phyloP scores from a whole-genome alignment of 2,113 vertebrate species.

The Rana temporaria region DNA sequence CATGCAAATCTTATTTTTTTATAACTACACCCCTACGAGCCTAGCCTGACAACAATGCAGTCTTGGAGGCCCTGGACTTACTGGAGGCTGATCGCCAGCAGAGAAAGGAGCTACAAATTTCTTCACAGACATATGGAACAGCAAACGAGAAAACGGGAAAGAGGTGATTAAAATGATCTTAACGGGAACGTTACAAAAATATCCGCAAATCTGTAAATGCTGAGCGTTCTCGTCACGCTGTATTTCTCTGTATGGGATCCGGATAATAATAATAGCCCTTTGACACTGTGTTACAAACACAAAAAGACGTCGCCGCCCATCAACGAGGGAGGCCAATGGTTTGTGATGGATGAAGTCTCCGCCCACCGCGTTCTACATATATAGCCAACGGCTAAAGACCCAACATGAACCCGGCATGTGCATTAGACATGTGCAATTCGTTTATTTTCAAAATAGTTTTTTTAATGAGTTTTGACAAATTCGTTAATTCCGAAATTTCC shows the following conservation, averaged over 20 bases:
- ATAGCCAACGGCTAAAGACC: neutral
- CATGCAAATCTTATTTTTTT: too few relatives aligned
- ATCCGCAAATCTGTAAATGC: too few relatives aligned
- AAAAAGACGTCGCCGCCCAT: neutral
- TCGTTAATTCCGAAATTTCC: too few relatives aligned
- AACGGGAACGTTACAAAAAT: too few relatives aligned
- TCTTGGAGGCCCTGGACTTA: neutral
- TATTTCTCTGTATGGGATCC: neutral
- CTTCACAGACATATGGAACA: neutral
- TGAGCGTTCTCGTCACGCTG: neutral
- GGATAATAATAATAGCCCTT: conserved; percentile 32
- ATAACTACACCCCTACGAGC: too few relatives aligned
- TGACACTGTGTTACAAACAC: conserved; percentile 14
- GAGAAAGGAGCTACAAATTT: neutral
- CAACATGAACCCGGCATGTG: neutral
- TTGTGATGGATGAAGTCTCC: too few relatives aligned
- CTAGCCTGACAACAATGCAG: neutral
- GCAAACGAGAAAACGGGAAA: neutral
- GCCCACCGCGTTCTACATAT: neutral
- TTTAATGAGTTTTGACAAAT: too few relatives aligned
- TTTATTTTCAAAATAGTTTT: too few relatives aligned
- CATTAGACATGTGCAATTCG: too few relatives aligned
- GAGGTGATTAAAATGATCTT: neutral
- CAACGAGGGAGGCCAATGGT: neutral
- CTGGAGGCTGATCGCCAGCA: neutral